Evolutionary conservation across 2,113 vertebrate species (phyloP).

Genomic region (Forbesichthys agassizii): DNA sequence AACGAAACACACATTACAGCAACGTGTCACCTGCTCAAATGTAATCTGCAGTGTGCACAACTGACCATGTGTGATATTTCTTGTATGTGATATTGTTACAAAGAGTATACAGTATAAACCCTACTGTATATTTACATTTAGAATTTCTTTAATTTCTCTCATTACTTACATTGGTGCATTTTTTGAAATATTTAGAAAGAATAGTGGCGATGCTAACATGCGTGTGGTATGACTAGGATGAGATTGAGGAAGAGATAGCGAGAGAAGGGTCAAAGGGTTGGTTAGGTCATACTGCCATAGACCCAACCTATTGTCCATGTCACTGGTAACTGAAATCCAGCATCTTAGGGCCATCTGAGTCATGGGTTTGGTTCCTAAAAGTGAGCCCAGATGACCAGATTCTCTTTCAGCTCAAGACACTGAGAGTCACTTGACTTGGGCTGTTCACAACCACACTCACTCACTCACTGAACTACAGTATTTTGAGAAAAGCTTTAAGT

Average conservation of each 20-base stretch:
- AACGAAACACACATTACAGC: too few relatives aligned
- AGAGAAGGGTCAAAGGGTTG: not conserved
- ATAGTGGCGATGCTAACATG: not conserved
- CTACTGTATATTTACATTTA: too few relatives aligned
- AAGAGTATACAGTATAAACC: not conserved
- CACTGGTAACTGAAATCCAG: slow-evolving; percentile 32
- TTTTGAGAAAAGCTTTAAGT: not conserved
- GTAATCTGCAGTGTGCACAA: too few relatives aligned
- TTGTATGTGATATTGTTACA: too few relatives aligned
- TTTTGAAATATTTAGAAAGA: not conserved
- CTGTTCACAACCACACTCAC: not conserved
- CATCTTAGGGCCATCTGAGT: not conserved
- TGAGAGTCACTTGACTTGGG: not conserved
- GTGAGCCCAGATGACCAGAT: slow-evolving; percentile 31
- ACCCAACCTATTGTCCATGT: slow-evolving; percentile 16
- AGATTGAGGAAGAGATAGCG: slow-evolving; percentile 1
- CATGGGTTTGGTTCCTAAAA: slow-evolving; percentile 33
- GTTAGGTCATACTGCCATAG: slow-evolving; percentile 2
- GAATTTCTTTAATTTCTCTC: too few relatives aligned
- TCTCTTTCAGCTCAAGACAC: slow-evolving; percentile 34
- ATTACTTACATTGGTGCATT: not conserved
- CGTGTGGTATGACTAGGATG: not conserved
- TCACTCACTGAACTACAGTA: not conserved
- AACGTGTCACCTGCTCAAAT: too few relatives aligned
- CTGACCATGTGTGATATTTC: too few relatives aligned